Percentiles rank a stretch among this genome's conserved stretches.
Evolutionary conservation across 2,797 vertebrate species (phyloP).

Genomic region (Xerus rutilus): DNA sequence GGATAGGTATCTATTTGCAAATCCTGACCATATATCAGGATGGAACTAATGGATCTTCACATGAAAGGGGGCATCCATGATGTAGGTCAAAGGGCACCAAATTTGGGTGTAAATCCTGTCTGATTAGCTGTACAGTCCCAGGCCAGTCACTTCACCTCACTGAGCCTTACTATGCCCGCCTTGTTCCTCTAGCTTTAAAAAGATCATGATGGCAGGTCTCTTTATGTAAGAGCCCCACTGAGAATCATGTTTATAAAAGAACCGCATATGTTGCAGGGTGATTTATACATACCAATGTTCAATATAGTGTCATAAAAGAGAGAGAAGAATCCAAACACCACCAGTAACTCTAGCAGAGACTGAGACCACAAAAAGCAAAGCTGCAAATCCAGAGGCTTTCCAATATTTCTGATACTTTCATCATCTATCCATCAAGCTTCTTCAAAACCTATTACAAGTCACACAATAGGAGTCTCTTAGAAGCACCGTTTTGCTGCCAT

Average conservation of each 20-base stretch:
- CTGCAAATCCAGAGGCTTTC: not conserved
- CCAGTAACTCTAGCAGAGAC: not conserved
- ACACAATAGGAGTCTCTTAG: slow-evolving; percentile 32
- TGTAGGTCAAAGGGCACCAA: not conserved
- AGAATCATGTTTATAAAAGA: slow-evolving; percentile 1
- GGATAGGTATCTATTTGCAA: not conserved
- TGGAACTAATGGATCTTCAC: not conserved
- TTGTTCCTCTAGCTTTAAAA: not conserved
- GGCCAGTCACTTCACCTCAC: not conserved
- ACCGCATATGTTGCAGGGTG: not conserved
- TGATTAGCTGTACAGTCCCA: not conserved
- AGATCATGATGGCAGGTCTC: not conserved
- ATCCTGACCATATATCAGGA: not conserved
- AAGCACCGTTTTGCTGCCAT: slow-evolving; percentile 3
- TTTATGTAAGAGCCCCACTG: not conserved
- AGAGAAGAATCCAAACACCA: not conserved
- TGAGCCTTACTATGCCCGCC: not conserved
- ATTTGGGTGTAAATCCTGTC: not conserved
- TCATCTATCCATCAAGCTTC: not conserved
- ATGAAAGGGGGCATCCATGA: fast-evolving
- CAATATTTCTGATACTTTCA: not conserved
- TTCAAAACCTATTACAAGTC: slow-evolving; percentile 50
- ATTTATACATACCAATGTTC: not conserved
- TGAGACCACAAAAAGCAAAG: slow-evolving; percentile 15
- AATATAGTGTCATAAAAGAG: not conserved